These are phyloP conservation scores for Macrophya alboannulata DNA, from an alignment of 2,888 invertebrate genomes.

Conservation along the genomic window DNA sequence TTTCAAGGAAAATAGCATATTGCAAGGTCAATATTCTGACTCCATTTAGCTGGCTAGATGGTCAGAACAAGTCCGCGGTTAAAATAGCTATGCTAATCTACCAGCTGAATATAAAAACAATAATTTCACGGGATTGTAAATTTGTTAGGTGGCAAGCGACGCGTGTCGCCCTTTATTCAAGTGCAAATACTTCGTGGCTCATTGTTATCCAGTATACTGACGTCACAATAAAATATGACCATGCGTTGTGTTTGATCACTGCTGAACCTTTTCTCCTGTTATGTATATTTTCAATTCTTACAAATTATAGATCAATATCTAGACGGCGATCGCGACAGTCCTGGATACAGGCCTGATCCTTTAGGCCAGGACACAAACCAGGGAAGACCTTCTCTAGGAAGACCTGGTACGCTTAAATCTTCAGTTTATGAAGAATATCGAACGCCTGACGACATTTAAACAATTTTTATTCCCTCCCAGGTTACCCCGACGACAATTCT, in stretches of 20 bases:
- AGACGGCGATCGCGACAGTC: conserved; percentile 76
- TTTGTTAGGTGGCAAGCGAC: conserved; percentile 35
- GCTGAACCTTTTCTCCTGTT: neutral
- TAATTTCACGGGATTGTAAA: conserved; percentile 47
- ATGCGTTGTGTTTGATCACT: neutral
- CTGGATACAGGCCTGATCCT: conserved; percentile 79
- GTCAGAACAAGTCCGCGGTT: conserved; percentile 27
- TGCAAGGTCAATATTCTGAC: conserved; percentile 57
- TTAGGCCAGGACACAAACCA: conserved; percentile 80
- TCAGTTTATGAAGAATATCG: too few relatives aligned
- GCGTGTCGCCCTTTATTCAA: conserved; percentile 56
- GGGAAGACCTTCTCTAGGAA: conserved; percentile 78
- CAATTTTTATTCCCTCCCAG: conserved; percentile 61
- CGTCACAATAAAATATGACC: neutral
- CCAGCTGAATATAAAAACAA: conserved; percentile 21
- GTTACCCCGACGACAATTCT: conserved; percentile 73
- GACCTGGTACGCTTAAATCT: conserved; percentile 72
- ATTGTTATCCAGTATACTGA: conserved; percentile 4
- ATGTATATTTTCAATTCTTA: neutral
- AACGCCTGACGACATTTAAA: neutral
- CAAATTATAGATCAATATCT: conserved; percentile 76
- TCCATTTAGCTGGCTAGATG: conserved; percentile 25
- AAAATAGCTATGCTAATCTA: conserved; percentile 34
- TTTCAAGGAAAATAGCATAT: neutral
- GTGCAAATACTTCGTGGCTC: conserved; percentile 50